Evolutionary conservation across 2,888 invertebrate species (phyloP), one percentile per base, ranked within the genome.

Genomic region (Limenitis camilla): DNA sequence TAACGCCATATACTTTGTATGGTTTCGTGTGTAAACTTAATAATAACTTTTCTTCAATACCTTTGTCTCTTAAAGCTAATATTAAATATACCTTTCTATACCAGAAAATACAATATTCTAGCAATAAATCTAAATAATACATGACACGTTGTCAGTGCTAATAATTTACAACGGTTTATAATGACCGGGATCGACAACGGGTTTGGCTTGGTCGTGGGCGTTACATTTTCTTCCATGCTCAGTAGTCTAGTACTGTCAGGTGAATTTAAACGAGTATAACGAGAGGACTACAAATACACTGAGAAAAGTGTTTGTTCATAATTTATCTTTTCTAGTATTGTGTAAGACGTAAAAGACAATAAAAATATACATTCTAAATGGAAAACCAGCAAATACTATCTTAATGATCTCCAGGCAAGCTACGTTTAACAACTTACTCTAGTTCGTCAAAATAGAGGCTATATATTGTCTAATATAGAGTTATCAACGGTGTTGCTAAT

Each of bases 161-260:
- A 45, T 45, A 45, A 45, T 45, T 45, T 45, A 45, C 35, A 33
- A 36, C 44, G 44, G 44, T 29, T 44, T 36, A 44, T 44, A 44
- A 44, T 44, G 44, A 44, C 44, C 44, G 44, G 44, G 36, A 28
- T 45, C 45, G 45, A 45, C 29, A 35, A 35, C 36, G 35, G 29
- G 10, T 36, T 45, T 29, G 29, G 36, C 29, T 7, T 11, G n/a
- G n/a, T n/a, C n/a, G 45, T 45, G 45, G 45, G 45, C 45, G 45
- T 45, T 5, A 45, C 45, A 11, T 28, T 29, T 35, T 45, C 44
- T 45, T 45, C 45, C 11, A 45, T 45, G 8, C 5, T 29, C 35
- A 33, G 44, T 44, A 44, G 29, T 45, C 35, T 45, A 10, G 28
- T 30, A 11, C 10, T 35, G 44, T 9, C 6, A 6, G 29, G 35